phyloP scores from a whole-genome alignment of 1,140 invertebrate species.

The Aphis gossypii region DNA sequence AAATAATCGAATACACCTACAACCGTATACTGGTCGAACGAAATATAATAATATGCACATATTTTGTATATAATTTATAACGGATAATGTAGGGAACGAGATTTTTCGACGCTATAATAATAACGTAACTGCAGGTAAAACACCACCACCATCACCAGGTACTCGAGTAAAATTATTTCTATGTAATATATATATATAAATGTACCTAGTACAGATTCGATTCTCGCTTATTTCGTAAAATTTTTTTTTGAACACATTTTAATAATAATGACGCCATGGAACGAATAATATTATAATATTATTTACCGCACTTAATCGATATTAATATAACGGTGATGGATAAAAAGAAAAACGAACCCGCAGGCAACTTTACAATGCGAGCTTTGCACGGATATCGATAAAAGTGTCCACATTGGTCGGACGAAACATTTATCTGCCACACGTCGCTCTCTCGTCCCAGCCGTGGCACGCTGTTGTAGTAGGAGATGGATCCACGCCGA shows the following conservation, averaged over 20 bases:
- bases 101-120: background rate
- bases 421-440: background rate
- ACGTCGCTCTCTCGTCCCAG: background rate
- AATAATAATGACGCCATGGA: background rate
- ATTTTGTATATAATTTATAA: background rate
- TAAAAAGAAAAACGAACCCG: background rate
- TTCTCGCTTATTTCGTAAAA: background rate
- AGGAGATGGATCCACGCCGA: background rate
- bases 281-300: background rate
- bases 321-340: background rate
- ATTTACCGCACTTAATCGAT: background rate
- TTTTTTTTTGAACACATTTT: background rate
- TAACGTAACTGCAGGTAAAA: background rate
- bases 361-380: background rate
- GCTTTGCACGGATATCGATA: background rate
- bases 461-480: background rate
- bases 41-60: constrained; percentile 4
- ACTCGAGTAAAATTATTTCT: background rate
- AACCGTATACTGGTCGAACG: background rate
- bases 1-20: background rate
- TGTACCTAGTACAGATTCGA: background rate
- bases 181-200: too few species aligned
- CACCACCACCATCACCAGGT: background rate
- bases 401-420: background rate
- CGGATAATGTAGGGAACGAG: background rate